Percentiles rank a stretch among this genome's conserved stretches.
phyloP scores from a whole-genome alignment of 2,888 invertebrate species.

The Calliopum simillimum region DNA sequence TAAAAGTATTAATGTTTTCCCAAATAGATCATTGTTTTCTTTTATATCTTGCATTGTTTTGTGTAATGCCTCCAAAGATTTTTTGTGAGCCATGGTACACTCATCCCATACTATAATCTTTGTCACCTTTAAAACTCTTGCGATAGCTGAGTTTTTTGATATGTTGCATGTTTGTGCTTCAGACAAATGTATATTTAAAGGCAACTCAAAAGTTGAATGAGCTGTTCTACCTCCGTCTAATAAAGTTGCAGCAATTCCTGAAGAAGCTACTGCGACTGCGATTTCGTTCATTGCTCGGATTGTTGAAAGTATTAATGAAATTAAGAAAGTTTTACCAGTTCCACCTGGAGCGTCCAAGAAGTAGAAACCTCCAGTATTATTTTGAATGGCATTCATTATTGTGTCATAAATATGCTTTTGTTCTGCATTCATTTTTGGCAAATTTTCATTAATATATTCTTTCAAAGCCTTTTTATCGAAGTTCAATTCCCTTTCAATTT shows the following conservation, averaged over 20 bases:
- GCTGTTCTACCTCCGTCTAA: conserved; percentile 37
- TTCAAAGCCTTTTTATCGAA: conserved; percentile 33
- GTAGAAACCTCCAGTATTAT: conserved; percentile 31
- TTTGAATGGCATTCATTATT: conserved; percentile 29
- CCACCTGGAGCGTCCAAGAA: conserved; percentile 34
- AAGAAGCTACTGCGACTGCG: conserved; percentile 37
- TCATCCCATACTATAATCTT: conserved; percentile 42
- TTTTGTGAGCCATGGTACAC: conserved; percentile 40
- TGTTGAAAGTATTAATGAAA: conserved; percentile 15
- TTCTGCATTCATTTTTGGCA: conserved; percentile 35
- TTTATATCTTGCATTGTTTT: conserved; percentile 42
- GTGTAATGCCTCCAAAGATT: conserved; percentile 37
- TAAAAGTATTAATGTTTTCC: conserved; percentile 36
- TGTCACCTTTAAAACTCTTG: conserved; percentile 28
- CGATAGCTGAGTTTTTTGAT: not conserved
- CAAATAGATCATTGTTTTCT: conserved; percentile 37
- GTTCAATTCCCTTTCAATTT: conserved; percentile 36
- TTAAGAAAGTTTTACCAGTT: conserved; percentile 28
- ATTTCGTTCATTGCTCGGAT: not conserved
- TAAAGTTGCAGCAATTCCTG: conserved; percentile 40
- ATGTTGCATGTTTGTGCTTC: too few species aligned
- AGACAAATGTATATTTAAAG: too few species aligned
- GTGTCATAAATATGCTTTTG: conserved; percentile 34
- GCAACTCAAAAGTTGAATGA: conserved; percentile 34
- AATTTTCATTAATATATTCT: conserved; percentile 35